Base-by-base conservation (phyloP, 2,888 invertebrate species). In the Drosophila prolongata region DNA sequence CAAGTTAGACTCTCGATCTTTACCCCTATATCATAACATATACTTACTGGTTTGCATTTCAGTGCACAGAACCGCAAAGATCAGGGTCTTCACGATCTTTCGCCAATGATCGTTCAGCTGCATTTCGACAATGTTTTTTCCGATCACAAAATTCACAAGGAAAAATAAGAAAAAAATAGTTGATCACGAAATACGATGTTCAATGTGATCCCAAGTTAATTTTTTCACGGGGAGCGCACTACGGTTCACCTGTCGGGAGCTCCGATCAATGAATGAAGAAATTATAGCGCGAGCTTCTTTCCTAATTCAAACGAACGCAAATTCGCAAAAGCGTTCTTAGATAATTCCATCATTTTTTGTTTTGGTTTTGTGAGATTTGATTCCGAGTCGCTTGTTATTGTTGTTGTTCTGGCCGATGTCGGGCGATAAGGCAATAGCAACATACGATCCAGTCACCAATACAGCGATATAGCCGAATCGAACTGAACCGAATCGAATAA, bases 41-140 rank as follows among this genome's bases (percentile, higher is more conserved):
- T 42, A 90, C 92, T 91, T 78, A 91, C 92, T 86, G 69, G 89
- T 85, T 43, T 90, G 89, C 83, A 91, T 89, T 87, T 91, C 92
- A 46, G 86, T 84, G 82, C 91, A 91, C 1, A 91, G 65, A 61
- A 91, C 90, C 27, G 85, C 87, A 58, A 91, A 76, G 58, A 90
- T 86, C 34, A 90, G 75, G 1, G 90, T 77, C 78, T 89, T 91
- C 27, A 84, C 77, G 11, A 91, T 72, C 55, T 78, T 85, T 3
- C 66, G 83, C 24, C 87, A 67, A 27, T 87, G 73, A 58, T 83
- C 79, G 71, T 75, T 78, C 16, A 74, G 78, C 46, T 85, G 81
- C 90, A 90, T 90, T 57, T 71, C 67, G 24, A 27, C 27, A n/a
- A 30, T 13, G 1, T 46, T 19, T 1, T 30, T 1, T 30, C 4